phyloP scores from a whole-genome alignment of 2,888 invertebrate genomes.

The Muschampia plurimacula region DNA sequence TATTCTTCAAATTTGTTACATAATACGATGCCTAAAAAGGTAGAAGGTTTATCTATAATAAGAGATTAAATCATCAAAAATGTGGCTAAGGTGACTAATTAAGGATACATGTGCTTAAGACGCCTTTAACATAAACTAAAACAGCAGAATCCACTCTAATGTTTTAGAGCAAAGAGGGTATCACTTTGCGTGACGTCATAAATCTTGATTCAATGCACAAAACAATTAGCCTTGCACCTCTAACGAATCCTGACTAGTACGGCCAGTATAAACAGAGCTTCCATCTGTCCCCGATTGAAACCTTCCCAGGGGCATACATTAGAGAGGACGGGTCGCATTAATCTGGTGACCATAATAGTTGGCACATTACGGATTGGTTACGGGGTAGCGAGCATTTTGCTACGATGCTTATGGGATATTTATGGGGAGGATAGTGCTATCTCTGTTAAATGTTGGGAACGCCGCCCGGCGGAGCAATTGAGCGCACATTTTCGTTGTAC shows the following conservation, averaged over 20 bases:
- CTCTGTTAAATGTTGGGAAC: slow-evolving; percentile 41
- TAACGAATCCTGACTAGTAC: slow-evolving; percentile 54
- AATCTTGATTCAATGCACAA: slow-evolving; percentile 61
- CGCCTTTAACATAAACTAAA: slow-evolving; percentile 1
- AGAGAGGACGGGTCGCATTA: slow-evolving; percentile 47
- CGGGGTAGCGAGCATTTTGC: slow-evolving; percentile 58
- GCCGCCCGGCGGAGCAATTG: slow-evolving; percentile 30
- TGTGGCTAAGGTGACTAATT: background rate
- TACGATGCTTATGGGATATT: slow-evolving; percentile 55
- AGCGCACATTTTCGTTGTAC: slow-evolving; percentile 23
- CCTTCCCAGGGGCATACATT: slow-evolving; percentile 35
- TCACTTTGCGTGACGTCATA: slow-evolving; percentile 64
- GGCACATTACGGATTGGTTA: slow-evolving; percentile 73
- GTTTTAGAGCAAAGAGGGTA: slow-evolving; percentile 20
- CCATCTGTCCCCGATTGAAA: slow-evolving; percentile 32
- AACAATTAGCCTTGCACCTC: slow-evolving; percentile 75
- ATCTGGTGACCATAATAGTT: slow-evolving; percentile 54
- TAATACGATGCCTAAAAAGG: no score
- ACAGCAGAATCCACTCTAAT: slow-evolving; percentile 20
- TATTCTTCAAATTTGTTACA: no score
- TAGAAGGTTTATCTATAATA: no score
- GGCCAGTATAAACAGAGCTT: slow-evolving; percentile 39
- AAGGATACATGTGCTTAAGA: background rate
- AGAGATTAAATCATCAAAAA: background rate
- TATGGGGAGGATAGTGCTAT: slow-evolving; percentile 43